Base-by-base conservation (phyloP, 2,888 invertebrate species). In the Troides helena region DNA sequence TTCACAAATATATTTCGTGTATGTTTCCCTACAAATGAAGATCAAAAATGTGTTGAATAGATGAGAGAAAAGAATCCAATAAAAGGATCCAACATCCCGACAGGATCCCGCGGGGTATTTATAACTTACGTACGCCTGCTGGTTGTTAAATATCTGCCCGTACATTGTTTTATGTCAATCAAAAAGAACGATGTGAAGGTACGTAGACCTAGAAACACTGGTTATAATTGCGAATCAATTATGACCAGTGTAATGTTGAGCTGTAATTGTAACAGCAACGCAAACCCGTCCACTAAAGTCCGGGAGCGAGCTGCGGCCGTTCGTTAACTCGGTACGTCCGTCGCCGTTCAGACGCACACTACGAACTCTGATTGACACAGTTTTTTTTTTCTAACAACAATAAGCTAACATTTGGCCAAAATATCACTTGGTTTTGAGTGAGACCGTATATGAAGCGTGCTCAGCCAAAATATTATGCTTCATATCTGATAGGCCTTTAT, bases 131-230 rank as follows among this genome's bases (percentile, higher is more conserved):
- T 61, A 65, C 62, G 65, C 69, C 56, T 65, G 25, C 57, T 65
- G 65, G 21, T 65, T 65, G 62, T 69, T 69, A 69, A 65, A 65
- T 69, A 65, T 69, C 62, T 57, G 2, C 43, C 43, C 25, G 60
- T 30, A 58, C 61, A 65, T 69, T 69, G 62, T 69, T 69, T 65
- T 65, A 62, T 58, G 65, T 65, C 69, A 69, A 69, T 69, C 69
- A 69, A 65, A 68, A 56, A 56, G 14, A 57, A 56, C n/a, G 57
- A 58, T 61, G 61, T 30, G 57, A 62, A 50, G 65, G 57, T 65
- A 39, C 30, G 57, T 18, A 36, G 69, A 23, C 50, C 69, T 57
- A 36, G 30, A n/a, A 36, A 4, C 23, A 56, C 61, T 69, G 65
- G 65, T 58, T 30, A n/a, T n/a, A 6, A 36, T 5, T n/a, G n/a